Conservation (phyloP, 2,888 invertebrate species). For the Chrysotoxum bicinctum region DNA sequence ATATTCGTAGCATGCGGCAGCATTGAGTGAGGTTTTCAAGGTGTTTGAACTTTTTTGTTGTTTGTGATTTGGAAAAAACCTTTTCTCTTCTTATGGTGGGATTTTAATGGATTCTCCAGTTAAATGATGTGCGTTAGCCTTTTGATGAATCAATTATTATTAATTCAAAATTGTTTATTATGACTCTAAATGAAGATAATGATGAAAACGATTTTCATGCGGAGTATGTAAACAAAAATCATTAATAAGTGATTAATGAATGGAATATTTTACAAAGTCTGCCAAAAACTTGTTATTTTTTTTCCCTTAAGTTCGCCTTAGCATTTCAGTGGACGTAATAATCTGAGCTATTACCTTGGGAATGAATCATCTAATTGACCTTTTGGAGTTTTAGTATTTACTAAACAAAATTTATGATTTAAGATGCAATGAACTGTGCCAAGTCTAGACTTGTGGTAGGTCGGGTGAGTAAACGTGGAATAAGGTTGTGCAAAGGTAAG, state of each 20-base stretch:
- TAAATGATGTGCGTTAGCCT: slow-evolving; percentile 11
- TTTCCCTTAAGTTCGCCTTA: too few species aligned
- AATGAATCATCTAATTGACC: too few species aligned
- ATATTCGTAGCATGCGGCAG: slow-evolving; percentile 20
- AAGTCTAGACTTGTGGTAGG: too few species aligned
- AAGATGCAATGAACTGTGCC: too few species aligned
- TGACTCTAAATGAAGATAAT: slow-evolving; percentile 2
- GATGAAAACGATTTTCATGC: not conserved
- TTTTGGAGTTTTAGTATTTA: too few species aligned
- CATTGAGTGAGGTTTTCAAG: slow-evolving; percentile 67
- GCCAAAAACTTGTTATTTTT: not conserved
- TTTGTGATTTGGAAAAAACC: slow-evolving; percentile 7
- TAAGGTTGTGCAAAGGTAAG: too few species aligned
- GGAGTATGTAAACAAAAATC: slow-evolving; percentile 18
- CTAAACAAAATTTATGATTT: too few species aligned
- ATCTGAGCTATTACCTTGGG: not conserved
- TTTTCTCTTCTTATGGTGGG: slow-evolving; percentile 39
- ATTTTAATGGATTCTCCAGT: slow-evolving; percentile 17
- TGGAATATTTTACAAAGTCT: not conserved
- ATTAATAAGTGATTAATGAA: slow-evolving; percentile 42
- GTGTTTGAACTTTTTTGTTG: slow-evolving; percentile 66
- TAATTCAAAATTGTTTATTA: not conserved
- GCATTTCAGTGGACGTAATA: not conserved
- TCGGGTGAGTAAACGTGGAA: too few species aligned
- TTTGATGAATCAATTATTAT: slow-evolving; percentile 1